Conservation (phyloP, 2,888 invertebrate species). For the Synanthedon andrenaeformis region DNA sequence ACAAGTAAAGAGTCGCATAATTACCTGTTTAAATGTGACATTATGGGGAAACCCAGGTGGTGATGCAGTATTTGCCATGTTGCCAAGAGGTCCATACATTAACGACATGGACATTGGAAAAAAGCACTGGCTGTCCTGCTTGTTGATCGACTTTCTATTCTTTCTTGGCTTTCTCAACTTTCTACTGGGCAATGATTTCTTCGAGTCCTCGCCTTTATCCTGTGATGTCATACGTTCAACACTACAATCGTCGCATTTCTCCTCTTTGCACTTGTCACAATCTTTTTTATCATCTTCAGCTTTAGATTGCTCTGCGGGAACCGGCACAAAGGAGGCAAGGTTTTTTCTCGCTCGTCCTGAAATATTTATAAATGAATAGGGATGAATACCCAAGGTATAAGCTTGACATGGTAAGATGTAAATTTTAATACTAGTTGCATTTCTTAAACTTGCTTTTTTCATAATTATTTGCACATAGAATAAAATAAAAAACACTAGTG, state of each 20-base stretch:
- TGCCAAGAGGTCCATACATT: slow-evolving; percentile 84
- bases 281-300: slow-evolving; percentile 44
- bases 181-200: slow-evolving; percentile 31
- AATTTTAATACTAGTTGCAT: too few relatives aligned
- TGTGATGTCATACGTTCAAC: slow-evolving; percentile 26
- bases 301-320: slow-evolving; percentile 42
- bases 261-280: slow-evolving; percentile 42
- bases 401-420: too few relatives aligned
- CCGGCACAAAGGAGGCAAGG: slow-evolving; percentile 52
- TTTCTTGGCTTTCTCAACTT: slow-evolving; percentile 45
- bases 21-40: slow-evolving; percentile 88
- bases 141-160: slow-evolving; percentile 50
- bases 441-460: too few relatives aligned
- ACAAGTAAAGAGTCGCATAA: slow-evolving; percentile 8
- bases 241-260: slow-evolving; percentile 41
- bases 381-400: too few relatives aligned
- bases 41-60: slow-evolving; percentile 86
- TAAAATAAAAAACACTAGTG: too few relatives aligned
- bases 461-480: too few relatives aligned
- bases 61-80: slow-evolving; percentile 53
- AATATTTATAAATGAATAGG: slow-evolving; percentile 12
- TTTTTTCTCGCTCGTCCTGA: slow-evolving; percentile 58
- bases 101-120: slow-evolving; percentile 93
- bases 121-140: slow-evolving; percentile 52
- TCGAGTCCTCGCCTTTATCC: slow-evolving; percentile 43